phyloP scores from a whole-genome alignment of 2,797 vertebrate species.

The Sebastes jordani region DNA sequence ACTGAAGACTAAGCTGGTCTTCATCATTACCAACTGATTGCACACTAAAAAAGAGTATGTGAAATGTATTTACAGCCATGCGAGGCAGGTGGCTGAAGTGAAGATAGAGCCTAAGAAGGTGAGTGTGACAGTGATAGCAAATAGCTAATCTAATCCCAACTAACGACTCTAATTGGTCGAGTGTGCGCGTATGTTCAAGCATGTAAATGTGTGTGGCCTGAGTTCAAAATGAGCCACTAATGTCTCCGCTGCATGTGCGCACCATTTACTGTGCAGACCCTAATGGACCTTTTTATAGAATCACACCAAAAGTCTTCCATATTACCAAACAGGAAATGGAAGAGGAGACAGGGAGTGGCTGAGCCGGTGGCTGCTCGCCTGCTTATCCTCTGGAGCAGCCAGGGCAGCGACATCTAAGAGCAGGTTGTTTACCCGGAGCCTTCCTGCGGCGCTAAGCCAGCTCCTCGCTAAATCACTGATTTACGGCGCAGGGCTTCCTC shows the following conservation, averaged over 20 bases:
- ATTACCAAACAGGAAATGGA: conserved; percentile 37
- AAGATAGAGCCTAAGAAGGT: background rate
- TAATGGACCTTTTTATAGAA: conserved; percentile 28
- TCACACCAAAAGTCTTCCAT: conserved; percentile 31
- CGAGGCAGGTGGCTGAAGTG: conserved; percentile 12
- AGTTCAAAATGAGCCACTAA: conserved; percentile 36
- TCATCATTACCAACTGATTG: conserved; percentile 42
- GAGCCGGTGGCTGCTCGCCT: background rate
- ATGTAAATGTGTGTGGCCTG: conserved; percentile 15
- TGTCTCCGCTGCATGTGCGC: conserved; percentile 17
- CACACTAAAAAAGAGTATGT: background rate
- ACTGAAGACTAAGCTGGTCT: conserved; percentile 24
- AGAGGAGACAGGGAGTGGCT: conserved; percentile 10
- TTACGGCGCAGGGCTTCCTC: conserved; percentile 37
- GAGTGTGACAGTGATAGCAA: conserved; percentile 43
- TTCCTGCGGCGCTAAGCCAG: conserved; percentile 28
- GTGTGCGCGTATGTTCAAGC: conserved; percentile 14
- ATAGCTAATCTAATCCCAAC: conserved; percentile 52
- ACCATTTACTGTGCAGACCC: conserved; percentile 25
- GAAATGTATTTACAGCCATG: conserved; percentile 36
- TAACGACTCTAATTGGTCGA: conserved; percentile 43
- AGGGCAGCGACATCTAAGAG: conserved; percentile 10
- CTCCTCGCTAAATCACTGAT: conserved; percentile 38
- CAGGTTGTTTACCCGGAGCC: conserved; percentile 49
- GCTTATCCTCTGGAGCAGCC: conserved; percentile 33